A percentile compares a stretch with the other conserved stretches of the same genome.
phyloP scores from a whole-genome alignment of 2,113 vertebrate species.

The Orycteropus afer region DNA sequence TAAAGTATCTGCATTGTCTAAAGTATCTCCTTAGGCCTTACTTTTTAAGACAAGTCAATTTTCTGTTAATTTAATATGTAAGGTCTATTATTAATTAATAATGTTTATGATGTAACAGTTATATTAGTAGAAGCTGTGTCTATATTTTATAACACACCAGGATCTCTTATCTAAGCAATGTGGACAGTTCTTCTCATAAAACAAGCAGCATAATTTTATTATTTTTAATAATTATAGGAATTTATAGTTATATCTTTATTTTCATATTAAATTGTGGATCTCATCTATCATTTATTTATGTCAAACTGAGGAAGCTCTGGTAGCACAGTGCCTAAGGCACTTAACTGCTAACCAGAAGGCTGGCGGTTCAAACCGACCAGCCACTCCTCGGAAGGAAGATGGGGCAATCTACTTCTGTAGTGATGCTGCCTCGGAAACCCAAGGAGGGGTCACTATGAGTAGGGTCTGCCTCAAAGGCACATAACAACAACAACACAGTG shows the following conservation, averaged over 20 bases:
- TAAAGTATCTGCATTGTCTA: constrained; percentile 49
- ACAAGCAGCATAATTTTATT: constrained; percentile 33
- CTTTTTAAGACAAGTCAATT: constrained; percentile 30
- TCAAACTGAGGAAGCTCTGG: no score
- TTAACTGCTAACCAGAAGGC: no score
- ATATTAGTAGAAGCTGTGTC: neutral
- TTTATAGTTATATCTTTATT: constrained; percentile 25
- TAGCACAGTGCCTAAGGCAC: no score
- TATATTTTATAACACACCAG: neutral
- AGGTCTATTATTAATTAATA: constrained; percentile 14
- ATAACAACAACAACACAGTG: no score
- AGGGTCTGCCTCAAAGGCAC: no score
- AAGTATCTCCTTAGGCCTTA: neutral
- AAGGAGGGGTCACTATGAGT: no score
- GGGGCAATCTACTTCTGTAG: no score
- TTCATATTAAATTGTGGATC: constrained; percentile 33
- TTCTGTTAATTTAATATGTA: constrained; percentile 50
- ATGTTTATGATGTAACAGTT: neutral
- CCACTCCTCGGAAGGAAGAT: no score
- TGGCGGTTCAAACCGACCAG: no score
- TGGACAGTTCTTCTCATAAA: constrained; percentile 17
- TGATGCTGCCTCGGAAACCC: no score
- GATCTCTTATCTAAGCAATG: neutral
- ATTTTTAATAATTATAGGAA: neutral
- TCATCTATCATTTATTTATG: constrained; percentile 28